Percentiles rank a stretch among this genome's conserved stretches.
Evolutionary conservation across 2,113 vertebrate genomes (phyloP).

Genomic region (Dryoscopus gambensis): DNA sequence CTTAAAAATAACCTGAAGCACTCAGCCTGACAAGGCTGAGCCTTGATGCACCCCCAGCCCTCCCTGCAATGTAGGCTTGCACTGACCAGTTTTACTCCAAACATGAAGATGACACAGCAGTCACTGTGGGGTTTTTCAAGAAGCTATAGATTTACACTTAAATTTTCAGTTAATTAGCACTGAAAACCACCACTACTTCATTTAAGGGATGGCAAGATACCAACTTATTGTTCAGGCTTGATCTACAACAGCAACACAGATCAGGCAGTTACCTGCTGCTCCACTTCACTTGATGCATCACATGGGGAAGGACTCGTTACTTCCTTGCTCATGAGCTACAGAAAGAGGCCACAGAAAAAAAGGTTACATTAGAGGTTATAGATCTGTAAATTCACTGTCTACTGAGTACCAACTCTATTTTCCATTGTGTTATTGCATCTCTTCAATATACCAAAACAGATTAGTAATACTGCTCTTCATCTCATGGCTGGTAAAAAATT

Average conservation of each 20-base stretch:
- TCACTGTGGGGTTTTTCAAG: not conserved
- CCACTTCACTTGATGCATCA: conserved; percentile 82
- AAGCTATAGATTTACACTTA: not conserved
- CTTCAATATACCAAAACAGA: not conserved
- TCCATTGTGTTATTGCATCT: not conserved
- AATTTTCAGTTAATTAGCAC: not conserved
- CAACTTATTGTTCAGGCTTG: not conserved
- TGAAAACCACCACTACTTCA: not conserved
- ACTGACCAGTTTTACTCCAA: not conserved
- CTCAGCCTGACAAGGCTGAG: not conserved
- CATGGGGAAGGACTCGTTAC: conserved; percentile 62
- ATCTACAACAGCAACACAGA: not conserved
- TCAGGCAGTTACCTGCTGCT: conserved; percentile 81
- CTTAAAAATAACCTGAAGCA: not conserved
- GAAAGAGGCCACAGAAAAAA: not conserved
- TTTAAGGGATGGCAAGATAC: not conserved
- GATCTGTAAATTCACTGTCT: not conserved
- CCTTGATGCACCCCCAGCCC: not conserved
- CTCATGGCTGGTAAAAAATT: not conserved
- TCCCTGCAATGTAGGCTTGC: not conserved
- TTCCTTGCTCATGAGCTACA: conserved; percentile 92
- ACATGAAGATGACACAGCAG: not conserved
- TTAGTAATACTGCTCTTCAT: not conserved
- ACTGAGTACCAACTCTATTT: not conserved
- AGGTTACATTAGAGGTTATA: not conserved